Percentiles rank a stretch among this genome's conserved stretches.
phyloP scores from a whole-genome alignment of 2,888 invertebrate genomes.

The Drosophila subquinaria region DNA sequence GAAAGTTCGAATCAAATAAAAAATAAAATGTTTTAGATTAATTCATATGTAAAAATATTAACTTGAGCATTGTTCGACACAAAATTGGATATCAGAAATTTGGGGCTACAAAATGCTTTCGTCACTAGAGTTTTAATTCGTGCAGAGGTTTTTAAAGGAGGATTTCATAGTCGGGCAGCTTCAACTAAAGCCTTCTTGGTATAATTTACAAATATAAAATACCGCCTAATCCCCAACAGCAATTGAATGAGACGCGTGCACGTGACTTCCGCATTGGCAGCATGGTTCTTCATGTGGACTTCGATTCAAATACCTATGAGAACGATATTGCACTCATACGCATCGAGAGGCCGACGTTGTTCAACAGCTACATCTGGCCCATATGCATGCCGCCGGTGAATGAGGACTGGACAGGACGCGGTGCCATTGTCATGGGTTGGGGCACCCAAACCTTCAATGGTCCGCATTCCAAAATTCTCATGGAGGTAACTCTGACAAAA shows the following conservation, averaged over 20 bases:
- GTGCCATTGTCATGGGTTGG: conserved; percentile 92
- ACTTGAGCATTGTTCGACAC: no score
- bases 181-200: no score
- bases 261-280: conserved; percentile 90
- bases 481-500: conserved; percentile 88
- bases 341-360: conserved; percentile 88
- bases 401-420: conserved; percentile 87
- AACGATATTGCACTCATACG: conserved; percentile 92
- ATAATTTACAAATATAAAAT: not conserved
- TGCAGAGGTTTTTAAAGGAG: no score
- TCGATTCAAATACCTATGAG: conserved; percentile 89
- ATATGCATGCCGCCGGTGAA: conserved; percentile 92
- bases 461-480: conserved; percentile 89
- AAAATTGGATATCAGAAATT: no score
- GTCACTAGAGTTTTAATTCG: no score
- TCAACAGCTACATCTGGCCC: conserved; percentile 93
- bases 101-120: no score
- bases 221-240: conserved; percentile 10
- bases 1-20: no score
- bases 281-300: conserved; percentile 89
- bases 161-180: no score
- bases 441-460: conserved; percentile 91
- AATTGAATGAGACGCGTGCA: conserved; percentile 89
- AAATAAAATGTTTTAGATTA: no score
- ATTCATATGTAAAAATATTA: no score